phyloP scores from a whole-genome alignment of 2,113 vertebrate species.

The Phrynosoma blainvillii region DNA sequence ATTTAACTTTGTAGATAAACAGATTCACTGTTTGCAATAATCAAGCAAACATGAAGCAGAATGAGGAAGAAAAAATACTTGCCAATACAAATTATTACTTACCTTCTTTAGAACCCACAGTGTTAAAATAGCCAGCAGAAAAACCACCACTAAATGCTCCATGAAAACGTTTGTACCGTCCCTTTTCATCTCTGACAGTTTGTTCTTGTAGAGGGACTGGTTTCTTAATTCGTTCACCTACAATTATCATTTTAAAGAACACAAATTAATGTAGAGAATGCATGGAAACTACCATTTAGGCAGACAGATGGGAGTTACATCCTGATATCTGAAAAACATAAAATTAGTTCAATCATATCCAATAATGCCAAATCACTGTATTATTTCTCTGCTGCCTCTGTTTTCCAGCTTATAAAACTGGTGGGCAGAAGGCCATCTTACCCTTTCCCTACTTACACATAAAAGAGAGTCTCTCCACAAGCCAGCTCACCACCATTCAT shows the following conservation, averaged over 20 bases:
- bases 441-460: not conserved
- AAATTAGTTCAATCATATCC: not conserved
- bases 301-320: rapidly evolving
- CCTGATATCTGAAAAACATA: not conserved
- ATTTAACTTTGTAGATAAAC: not conserved
- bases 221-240: constrained; percentile 88
- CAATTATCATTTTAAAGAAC: constrained; percentile 13
- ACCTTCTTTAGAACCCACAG: constrained; percentile 97
- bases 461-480: not conserved
- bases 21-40: not conserved
- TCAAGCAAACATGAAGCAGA: not conserved
- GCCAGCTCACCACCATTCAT: not conserved
- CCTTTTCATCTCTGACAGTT: constrained; percentile 94
- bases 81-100: constrained; percentile 6
- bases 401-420: not conserved
- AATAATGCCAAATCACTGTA: not conserved
- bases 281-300: not conserved
- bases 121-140: constrained; percentile 96
- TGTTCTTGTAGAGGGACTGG: constrained; percentile 92
- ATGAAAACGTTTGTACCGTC: constrained; percentile 91
- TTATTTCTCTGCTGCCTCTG: not conserved
- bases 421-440: not conserved
- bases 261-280: not conserved
- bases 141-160: constrained; percentile 97
- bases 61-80: not conserved